Evolutionary conservation across 2,888 invertebrate genomes (phyloP).

Genomic region (Pollenia amentaria): DNA sequence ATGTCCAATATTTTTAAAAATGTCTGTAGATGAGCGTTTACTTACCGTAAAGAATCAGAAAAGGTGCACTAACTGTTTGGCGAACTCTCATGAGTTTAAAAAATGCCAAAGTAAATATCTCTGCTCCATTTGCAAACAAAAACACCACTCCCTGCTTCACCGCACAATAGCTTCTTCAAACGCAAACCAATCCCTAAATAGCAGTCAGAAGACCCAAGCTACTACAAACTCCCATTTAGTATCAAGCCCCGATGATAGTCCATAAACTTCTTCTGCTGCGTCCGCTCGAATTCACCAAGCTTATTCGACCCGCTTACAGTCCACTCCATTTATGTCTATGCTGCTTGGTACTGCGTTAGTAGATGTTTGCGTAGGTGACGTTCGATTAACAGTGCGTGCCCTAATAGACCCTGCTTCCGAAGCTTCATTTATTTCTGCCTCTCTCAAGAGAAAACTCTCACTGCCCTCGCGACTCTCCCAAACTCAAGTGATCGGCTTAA

Average conservation of each 20-base stretch:
- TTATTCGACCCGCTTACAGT: too few species aligned
- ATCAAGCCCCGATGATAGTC: neutral
- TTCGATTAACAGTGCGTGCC: too few species aligned
- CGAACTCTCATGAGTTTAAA: neutral
- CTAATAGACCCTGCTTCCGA: too few species aligned
- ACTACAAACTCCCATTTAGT: too few species aligned
- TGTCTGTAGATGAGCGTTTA: neutral
- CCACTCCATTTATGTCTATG: neutral
- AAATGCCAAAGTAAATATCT: slow-evolving; percentile 6
- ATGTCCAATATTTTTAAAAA: neutral
- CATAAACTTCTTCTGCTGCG: neutral
- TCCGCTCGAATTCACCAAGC: neutral
- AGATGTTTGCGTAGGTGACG: slow-evolving; percentile 46
- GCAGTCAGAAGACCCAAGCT: too few species aligned
- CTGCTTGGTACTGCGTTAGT: slow-evolving; percentile 58
- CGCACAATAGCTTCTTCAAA: too few species aligned
- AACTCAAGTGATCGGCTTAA: too few species aligned
- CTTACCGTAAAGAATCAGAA: neutral
- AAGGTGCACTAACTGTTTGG: slow-evolving; percentile 3
- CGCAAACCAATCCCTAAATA: too few species aligned
- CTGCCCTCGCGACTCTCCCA: too few species aligned
- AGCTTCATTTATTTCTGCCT: too few species aligned
- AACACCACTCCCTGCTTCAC: slow-evolving; percentile 18
- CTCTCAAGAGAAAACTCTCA: too few species aligned
- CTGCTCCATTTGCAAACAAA: slow-evolving; percentile 14